A percentile compares a stretch with the other conserved stretches of the same genome.
Conservation (phyloP, 2,888 invertebrate species). For the Xestobium rufovillosum region DNA sequence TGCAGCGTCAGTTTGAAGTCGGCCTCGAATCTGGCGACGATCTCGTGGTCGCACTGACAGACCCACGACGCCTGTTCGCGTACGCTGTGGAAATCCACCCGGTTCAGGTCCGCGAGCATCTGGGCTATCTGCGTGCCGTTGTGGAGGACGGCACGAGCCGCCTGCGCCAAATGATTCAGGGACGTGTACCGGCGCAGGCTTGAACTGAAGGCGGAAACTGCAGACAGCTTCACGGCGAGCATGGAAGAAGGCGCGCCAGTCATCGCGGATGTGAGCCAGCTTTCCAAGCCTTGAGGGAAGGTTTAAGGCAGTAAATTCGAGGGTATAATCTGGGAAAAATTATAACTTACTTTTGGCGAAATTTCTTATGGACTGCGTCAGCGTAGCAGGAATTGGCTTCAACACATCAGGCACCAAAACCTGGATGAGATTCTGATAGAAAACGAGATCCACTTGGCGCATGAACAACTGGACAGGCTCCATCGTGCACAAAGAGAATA, state of each 20-base stretch:
- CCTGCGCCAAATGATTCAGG: slow-evolving; percentile 89
- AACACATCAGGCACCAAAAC: slow-evolving; percentile 95
- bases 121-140: slow-evolving; percentile 92
- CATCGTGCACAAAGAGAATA: slow-evolving; percentile 61
- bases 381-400: slow-evolving; percentile 85
- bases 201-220: slow-evolving; percentile 89
- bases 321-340: slow-evolving; percentile 5
- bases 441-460: slow-evolving; percentile 76
- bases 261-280: slow-evolving; percentile 76
- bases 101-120: slow-evolving; percentile 94
- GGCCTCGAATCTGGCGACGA: slow-evolving; percentile 71
- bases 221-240: slow-evolving; percentile 72
- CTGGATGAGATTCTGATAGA: slow-evolving; percentile 94
- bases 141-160: slow-evolving; percentile 90
- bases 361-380: slow-evolving; percentile 89
- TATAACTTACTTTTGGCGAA: slow-evolving; percentile 67
- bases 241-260: slow-evolving; percentile 75
- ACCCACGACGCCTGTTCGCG: slow-evolving; percentile 94
- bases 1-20: slow-evolving; percentile 90
- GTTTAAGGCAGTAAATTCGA: neutral
- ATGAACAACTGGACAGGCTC: slow-evolving; percentile 73
- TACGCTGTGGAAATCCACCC: slow-evolving; percentile 97
- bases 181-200: slow-evolving; percentile 93
- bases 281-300: slow-evolving; percentile 60
- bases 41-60: slow-evolving; percentile 84